Evolutionary conservation across 2,888 invertebrate species (phyloP), one percentile per base, ranked within the genome.

Genomic region (Phortica okadai): DNA sequence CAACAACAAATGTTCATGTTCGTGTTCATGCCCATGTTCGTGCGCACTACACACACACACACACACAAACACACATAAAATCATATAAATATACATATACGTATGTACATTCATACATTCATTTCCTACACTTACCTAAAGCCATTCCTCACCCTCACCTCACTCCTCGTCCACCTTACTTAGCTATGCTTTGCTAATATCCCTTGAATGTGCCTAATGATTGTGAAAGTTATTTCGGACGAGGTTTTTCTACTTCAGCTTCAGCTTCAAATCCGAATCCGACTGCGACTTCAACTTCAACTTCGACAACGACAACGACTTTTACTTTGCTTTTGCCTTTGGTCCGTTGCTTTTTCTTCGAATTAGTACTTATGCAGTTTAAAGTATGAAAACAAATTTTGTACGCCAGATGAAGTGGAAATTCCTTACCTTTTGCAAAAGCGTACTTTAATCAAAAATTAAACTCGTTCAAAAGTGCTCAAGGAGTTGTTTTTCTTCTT

Each of bases 1-100:
- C 76, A 73, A 77, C 84, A 85, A 85, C 84, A 85, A 85, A 72
- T 7, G 50, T 50, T 50, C 50, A 50, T 50, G 50, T 50, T 50
- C 50, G 6, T 56, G 16, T 16, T 16, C 56, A n/a, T 33, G 44
- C 62, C 10, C 25, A 62, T 62, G 62, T 25, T 62, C 62, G 25
- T 62, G 33, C 6, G 16, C 33, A 62, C 62, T 25, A 62, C 62
- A 67, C 67, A 67, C 16, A 62, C 56, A 56, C 11, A 56, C 56
- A 56, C 11, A 56, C 56, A 56, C 56, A 56, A 1, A 56, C 56
- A 56, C 56, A 56, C 6, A 56, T 11, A 7, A 11, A 56, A 56
- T 2, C 54, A 3, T 6, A 54, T 54, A n/a, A 2, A 14, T 5
- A n/a, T 54, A 6, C 6, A n/a, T 6, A n/a, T 54, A n/a, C 6